A percentile compares a stretch with the other conserved stretches of the same genome.
These are phyloP conservation scores for Ciona savignyi DNA, from an alignment of 23 tunicate species.

Conservation along the genomic window DNA sequence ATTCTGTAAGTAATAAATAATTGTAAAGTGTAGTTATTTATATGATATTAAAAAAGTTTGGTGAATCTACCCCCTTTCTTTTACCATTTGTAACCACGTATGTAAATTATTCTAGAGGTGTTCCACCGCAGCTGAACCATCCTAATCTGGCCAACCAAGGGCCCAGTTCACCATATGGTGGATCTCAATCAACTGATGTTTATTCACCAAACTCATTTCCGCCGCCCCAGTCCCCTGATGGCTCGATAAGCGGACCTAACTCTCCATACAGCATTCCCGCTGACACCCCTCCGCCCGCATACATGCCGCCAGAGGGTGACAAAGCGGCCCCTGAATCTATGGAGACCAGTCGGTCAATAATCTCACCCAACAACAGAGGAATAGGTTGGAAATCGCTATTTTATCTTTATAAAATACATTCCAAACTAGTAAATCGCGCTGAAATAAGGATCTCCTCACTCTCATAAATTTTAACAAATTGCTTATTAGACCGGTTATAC, in stretches of 20 bases:
- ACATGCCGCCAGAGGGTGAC: constrained; percentile 72
- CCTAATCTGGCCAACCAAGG: constrained; percentile 29
- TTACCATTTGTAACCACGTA: neutral
- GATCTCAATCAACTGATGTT: constrained; percentile 26
- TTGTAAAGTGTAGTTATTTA: neutral
- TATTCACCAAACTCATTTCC: neutral
- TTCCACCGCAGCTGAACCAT: constrained; percentile 10
- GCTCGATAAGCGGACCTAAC: constrained; percentile 60
- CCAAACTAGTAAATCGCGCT: too few relatives aligned
- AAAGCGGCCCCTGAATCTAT: constrained; percentile 21
- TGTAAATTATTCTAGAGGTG: neutral
- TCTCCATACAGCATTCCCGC: constrained; percentile 91
- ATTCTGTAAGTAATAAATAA: neutral
- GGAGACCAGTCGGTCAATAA: constrained; percentile 39
- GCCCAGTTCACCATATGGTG: constrained; percentile 40
- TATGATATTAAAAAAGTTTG: neutral
- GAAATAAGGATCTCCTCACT: too few relatives aligned
- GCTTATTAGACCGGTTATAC: too few relatives aligned
- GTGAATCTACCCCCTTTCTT: neutral
- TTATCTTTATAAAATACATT: too few relatives aligned
- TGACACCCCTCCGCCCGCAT: constrained; percentile 94
- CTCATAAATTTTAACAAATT: too few relatives aligned
- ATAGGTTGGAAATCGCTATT: constrained; percentile 47
- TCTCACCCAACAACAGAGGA: constrained; percentile 31
- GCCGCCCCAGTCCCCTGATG: constrained; percentile 81